Conservation (phyloP, 1,140 invertebrate genomes). For the Drosophila pallidifrons region DNA sequence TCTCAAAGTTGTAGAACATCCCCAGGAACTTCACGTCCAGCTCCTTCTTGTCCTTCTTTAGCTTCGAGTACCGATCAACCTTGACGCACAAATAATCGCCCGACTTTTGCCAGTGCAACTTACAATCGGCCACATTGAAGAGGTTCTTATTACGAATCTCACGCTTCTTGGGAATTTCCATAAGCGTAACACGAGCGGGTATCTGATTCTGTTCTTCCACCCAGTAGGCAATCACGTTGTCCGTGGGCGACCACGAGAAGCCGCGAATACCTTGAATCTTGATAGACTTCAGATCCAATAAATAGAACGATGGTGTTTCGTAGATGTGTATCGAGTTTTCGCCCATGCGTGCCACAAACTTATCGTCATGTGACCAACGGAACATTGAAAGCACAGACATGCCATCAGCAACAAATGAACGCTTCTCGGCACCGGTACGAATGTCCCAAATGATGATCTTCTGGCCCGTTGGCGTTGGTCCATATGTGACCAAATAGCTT, state of each 20-base stretch:
- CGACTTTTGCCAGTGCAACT: slow-evolving; percentile 99
- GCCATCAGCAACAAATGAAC: slow-evolving; percentile 94
- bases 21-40: slow-evolving; percentile 97
- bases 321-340: slow-evolving; percentile 95
- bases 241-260: slow-evolving; percentile 99
- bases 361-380: slow-evolving; percentile 98
- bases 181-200: slow-evolving; percentile 92
- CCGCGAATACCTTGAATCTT: slow-evolving; percentile 96
- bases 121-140: slow-evolving; percentile 99
- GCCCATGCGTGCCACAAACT: slow-evolving; percentile 97
- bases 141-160: slow-evolving; percentile 98
- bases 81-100: slow-evolving; percentile 97
- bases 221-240: slow-evolving; percentile 99
- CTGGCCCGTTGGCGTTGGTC: slow-evolving; percentile 89
- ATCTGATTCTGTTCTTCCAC: slow-evolving; percentile 98
- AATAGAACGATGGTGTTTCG: slow-evolving; percentile 96
- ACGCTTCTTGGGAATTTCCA: slow-evolving; percentile 94
- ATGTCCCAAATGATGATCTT: slow-evolving; percentile 98
- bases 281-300: slow-evolving; percentile 97
- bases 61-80: slow-evolving; percentile 98
- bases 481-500: slow-evolving; percentile 97
- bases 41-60: slow-evolving; percentile 95
- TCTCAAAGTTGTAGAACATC: slow-evolving; percentile 99
- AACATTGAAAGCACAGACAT: slow-evolving; percentile 95
- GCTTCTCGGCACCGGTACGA: slow-evolving; percentile 95